A percentile compares a stretch with the other conserved stretches of the same genome.
These are phyloP conservation scores for Actinia equina DNA, from an alignment of 64 coral and sea anemone species.

Conservation along the genomic window DNA sequence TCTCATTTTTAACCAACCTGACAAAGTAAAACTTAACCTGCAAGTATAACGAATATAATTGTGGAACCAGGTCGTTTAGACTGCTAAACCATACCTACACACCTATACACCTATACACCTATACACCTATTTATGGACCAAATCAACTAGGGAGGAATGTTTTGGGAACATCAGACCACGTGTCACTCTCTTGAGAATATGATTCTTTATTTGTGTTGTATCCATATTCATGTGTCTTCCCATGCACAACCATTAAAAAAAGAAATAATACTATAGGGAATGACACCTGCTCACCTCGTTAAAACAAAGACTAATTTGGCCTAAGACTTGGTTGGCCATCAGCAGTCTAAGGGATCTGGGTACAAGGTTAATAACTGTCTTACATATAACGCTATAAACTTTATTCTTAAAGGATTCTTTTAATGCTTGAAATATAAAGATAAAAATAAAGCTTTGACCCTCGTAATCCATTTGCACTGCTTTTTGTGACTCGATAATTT, in stretches of 20 bases:
- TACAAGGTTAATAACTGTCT: background rate
- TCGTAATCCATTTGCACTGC: no score
- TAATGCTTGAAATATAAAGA: background rate
- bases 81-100: background rate
- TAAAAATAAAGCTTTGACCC: background rate
- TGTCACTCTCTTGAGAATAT: no score
- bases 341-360: background rate
- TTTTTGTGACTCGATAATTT: background rate
- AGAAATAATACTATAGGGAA: no score
- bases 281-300: no score
- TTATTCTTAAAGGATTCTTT: background rate
- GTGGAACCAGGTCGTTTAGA: background rate
- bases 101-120: no score
- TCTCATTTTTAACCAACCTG: background rate
- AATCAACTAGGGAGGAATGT: no score
- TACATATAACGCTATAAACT: background rate
- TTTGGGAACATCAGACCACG: no score
- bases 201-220: no score
- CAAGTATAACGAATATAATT: background rate
- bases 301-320: no score
- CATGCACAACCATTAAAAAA: no score
- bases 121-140: no score
- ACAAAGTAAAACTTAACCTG: background rate
- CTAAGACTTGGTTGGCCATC: background rate
- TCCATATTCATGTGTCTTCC: no score